phyloP scores from a whole-genome alignment of 2,888 invertebrate species.

The Ichneumon xanthorius region DNA sequence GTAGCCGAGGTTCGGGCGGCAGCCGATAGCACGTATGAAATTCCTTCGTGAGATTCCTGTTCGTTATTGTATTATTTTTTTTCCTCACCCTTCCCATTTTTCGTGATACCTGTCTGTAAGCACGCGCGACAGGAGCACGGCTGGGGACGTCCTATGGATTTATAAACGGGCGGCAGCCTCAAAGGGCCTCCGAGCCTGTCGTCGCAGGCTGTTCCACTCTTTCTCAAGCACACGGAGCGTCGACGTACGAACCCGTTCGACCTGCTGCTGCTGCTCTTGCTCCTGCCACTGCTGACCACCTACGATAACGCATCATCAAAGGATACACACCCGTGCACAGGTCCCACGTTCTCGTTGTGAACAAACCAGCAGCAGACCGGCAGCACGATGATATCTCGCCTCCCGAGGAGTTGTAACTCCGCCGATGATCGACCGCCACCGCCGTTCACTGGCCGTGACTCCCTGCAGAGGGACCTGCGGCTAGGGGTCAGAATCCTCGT shows the following conservation, averaged over 20 bases:
- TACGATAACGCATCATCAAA: conserved; percentile 49
- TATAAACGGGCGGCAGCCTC: conserved; percentile 72
- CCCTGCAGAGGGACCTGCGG: conserved; percentile 29
- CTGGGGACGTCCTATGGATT: conserved; percentile 68
- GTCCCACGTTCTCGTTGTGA: conserved; percentile 2
- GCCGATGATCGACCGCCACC: conserved; percentile 28
- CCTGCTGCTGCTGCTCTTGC: conserved; percentile 31
- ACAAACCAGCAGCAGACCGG: conserved; percentile 22
- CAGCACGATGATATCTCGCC: conserved; percentile 11
- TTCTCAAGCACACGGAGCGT: conserved; percentile 59
- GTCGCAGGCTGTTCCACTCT: conserved; percentile 19
- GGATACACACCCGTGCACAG: conserved; percentile 36
- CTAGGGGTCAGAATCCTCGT: conserved; percentile 30
- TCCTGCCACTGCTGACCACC: conserved; percentile 56
- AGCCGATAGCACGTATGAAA: conserved; percentile 8
- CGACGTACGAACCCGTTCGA: conserved; percentile 69
- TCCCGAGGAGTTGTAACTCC: conserved; percentile 23
- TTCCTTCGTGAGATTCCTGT: conserved; percentile 20
- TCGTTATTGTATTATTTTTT: neutral
- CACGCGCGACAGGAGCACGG: conserved; percentile 63
- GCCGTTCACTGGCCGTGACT: neutral
- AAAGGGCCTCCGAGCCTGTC: conserved; percentile 66
- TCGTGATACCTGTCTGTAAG: conserved; percentile 24
- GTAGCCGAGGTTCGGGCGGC: neutral
- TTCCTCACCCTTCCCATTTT: neutral